These are phyloP conservation scores for Pocota personata DNA, from an alignment of 2,888 invertebrate species.

Conservation along the genomic window DNA sequence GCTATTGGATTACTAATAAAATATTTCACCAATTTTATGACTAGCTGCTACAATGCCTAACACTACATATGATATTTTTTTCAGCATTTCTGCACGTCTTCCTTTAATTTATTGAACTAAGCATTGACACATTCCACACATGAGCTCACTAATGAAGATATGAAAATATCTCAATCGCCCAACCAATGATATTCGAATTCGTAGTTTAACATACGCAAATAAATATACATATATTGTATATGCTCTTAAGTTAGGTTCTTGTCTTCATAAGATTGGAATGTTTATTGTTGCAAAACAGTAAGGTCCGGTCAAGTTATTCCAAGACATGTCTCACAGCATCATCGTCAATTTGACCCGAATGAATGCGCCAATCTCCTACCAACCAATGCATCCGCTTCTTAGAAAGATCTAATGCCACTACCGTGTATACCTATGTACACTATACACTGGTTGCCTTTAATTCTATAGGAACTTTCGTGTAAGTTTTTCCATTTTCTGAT, in stretches of 20 bases:
- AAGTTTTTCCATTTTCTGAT: slow-evolving; percentile 69
- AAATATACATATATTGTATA: not conserved
- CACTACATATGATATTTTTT: no score
- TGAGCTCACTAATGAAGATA: not conserved
- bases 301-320: slow-evolving; percentile 29
- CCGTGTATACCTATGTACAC: not conserved
- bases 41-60: no score
- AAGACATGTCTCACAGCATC: slow-evolving; percentile 33
- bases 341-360: slow-evolving; percentile 49
- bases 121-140: not conserved
- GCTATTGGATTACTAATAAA: no score
- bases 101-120: not conserved
- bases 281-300: slow-evolving; percentile 35
- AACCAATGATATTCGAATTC: not conserved
- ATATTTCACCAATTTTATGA: no score
- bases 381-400: slow-evolving; percentile 33
- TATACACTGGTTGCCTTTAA: slow-evolving; percentile 2
- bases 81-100: not conserved
- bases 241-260: not conserved
- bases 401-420: slow-evolving; percentile 24
- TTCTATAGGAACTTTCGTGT: slow-evolving; percentile 57
- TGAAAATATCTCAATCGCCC: not conserved
- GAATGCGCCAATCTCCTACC: slow-evolving; percentile 15
- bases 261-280: slow-evolving; percentile 14
- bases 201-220: not conserved